Evolutionary conservation across 1,140 invertebrate species (phyloP), one percentile per base, ranked within the genome.

Genomic region (Macrotrachela quadricornifera): DNA sequence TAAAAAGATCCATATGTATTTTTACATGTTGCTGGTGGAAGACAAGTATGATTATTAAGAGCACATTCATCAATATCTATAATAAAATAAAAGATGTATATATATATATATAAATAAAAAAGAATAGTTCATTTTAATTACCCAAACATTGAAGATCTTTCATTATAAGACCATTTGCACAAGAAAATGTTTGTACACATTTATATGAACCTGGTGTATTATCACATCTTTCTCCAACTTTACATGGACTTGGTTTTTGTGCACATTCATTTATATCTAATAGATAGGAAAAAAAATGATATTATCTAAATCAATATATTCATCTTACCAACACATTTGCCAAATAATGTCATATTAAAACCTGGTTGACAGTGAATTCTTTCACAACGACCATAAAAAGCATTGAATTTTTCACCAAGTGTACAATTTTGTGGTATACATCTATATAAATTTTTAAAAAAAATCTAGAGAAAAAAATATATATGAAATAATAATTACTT

Each of bases 261-360:
- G 14, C 1, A 43, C 51, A 53, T 53, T 53, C 51, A 42, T 53
- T 48, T 6, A 53, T 43, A 43, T 53, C 51, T 53, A 45, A 16
- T 36, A 41, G 63, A 52, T 17, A 36, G 30, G 6, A 17, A 1
- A 39, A 17, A n/a, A 40, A 10, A 40, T 14, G 14, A 10, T 40
- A 40, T 40, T 40, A 14, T 14, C 41, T 4, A 42, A 14, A 14
- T 46, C 16, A 21, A 47, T 14, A 38, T 10, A 21, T 39, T 46
- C n/a, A 46, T 12, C 54, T 36, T 30, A 60, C 59, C 59, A 16
- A 57, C 44, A 42, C 60, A 61, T 39, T 59, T 57, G 46, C 58
- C 56, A 17, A n/a, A 30, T 43, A 49, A 18, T 51, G 56, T 43
- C 18, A 52, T 45, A n/a, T 50, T 30, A 42, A 46, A 54, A 46